Evolutionary conservation across 1,140 invertebrate species (phyloP), one percentile per base, ranked within the genome.

Genomic region (Papilio glaucus): DNA sequence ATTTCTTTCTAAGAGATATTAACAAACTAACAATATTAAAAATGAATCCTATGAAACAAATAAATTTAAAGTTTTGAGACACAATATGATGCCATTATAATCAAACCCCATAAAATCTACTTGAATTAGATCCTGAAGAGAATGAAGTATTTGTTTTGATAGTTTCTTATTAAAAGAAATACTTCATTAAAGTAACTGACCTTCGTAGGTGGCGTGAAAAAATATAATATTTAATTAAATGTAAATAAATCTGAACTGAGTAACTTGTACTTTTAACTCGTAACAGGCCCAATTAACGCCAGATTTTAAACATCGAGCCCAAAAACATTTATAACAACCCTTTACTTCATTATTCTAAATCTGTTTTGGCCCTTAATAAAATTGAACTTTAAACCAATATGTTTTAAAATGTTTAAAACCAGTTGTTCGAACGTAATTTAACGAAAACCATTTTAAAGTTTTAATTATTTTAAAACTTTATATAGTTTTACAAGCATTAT

Each of bases 381-480:
- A 53, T 53, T 2, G 0, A 53, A 53, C 49, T 53, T 53, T 24
- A 53, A 24, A 24, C 49, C 49, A 12, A 53, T 53, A 53, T 53
- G 49, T 53, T 53, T 53, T 53, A 10, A 53, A 53, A 53, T 12
- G 2, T 53, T 53, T 53, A 18, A 21, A 21, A 53, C 5, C 9
- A 53, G 12, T 41, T 41, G 8, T 18, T 49, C 49, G 21, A 24
- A 53, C 8, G 49, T 12, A 53, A 53, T 53, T 53, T 53, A 26
- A 9, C 18, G 49, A 53, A 53, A 53, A 53, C 24, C 10, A 53
- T 53, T 53, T 53, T 53, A 53, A 24, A 53, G 9, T 53, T 53
- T 53, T 53, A 24, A 26, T 53, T 53, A 53, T 24, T 53, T 53
- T 53, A 53, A 53, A 53, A 53, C 18, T 53, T 53, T 24, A 24